A percentile compares a stretch with the other conserved stretches of the same genome.
phyloP scores from a whole-genome alignment of 2,797 vertebrate genomes.

The Gobionotothen gibberifrons region DNA sequence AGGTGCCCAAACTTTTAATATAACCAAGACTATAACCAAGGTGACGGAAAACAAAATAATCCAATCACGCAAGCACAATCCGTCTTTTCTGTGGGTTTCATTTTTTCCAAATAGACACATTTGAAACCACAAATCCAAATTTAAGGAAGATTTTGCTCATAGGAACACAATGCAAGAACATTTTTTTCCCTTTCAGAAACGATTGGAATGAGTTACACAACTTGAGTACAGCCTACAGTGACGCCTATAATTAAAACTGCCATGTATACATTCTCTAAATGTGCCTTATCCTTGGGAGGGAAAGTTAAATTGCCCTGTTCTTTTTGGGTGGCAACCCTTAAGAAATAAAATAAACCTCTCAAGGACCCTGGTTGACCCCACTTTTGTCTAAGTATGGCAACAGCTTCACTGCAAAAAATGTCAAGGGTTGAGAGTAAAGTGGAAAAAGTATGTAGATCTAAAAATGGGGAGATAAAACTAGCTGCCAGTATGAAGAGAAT shows the following conservation, averaged over 20 bases:
- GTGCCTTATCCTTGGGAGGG: slow-evolving; percentile 20
- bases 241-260: slow-evolving; percentile 53
- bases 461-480: neutral
- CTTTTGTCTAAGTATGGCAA: slow-evolving; percentile 18
- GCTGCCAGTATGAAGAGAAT: neutral
- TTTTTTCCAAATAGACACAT: slow-evolving; percentile 12
- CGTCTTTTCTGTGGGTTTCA: slow-evolving; percentile 16
- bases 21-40: neutral
- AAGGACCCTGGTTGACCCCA: slow-evolving; percentile 29
- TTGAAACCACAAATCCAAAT: slow-evolving; percentile 9
- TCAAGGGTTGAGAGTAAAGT: neutral
- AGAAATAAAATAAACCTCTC: neutral
- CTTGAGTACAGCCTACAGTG: slow-evolving; percentile 11
- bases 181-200: slow-evolving; percentile 19
- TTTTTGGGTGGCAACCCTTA: slow-evolving; percentile 45
- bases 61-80: slow-evolving; percentile 1
- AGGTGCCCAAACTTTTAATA: slow-evolving; percentile 12
- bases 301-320: slow-evolving; percentile 29
- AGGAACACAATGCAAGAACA: slow-evolving; percentile 4
- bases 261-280: slow-evolving; percentile 36
- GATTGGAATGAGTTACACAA: slow-evolving; percentile 23
- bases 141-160: slow-evolving; percentile 18
- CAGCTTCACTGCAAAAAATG: slow-evolving; percentile 27
- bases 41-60: slow-evolving; percentile 2
- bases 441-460: neutral